Percentiles rank a stretch among this genome's conserved stretches.
Conservation (phyloP, 2,113 vertebrate species). For the Oryzias melastigma region DNA sequence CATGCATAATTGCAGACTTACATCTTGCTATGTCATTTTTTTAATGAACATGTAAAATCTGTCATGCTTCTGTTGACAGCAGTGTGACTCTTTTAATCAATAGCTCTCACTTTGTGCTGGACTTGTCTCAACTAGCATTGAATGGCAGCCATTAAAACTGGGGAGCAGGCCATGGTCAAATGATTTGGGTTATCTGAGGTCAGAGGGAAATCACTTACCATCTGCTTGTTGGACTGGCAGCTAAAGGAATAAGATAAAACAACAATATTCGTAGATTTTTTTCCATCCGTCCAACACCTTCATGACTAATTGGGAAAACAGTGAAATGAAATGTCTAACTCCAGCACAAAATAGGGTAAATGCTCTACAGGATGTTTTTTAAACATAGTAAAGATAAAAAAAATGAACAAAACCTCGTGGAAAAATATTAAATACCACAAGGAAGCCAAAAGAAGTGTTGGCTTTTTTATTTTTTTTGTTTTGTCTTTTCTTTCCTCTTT, state of each 20-base stretch:
- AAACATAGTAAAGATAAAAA: no score
- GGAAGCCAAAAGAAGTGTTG: no score
- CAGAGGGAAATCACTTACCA: not conserved
- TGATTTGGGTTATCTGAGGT: not conserved
- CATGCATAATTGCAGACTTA: not conserved
- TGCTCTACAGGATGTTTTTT: no score
- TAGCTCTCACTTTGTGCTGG: not conserved
- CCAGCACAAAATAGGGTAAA: no score
- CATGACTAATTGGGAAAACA: no score
- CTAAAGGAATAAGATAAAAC: not conserved
- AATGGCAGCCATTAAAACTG: not conserved
- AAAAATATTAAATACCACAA: no score
- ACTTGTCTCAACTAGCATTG: constrained; percentile 2
- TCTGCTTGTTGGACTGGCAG: not conserved
- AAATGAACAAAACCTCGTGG: no score
- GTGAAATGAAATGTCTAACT: no score
- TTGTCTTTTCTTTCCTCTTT: no score
- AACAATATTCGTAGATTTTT: not conserved
- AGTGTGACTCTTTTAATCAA: not conserved
- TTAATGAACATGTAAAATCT: not conserved
- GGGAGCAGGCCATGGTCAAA: not conserved
- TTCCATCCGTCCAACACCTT: not conserved
- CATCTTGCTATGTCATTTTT: not conserved
- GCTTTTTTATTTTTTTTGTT: no score
- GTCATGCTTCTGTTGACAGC: not conserved